These are phyloP conservation scores for Entomobrya proxima DNA, from an alignment of 2,888 invertebrate species.

Conservation along the genomic window DNA sequence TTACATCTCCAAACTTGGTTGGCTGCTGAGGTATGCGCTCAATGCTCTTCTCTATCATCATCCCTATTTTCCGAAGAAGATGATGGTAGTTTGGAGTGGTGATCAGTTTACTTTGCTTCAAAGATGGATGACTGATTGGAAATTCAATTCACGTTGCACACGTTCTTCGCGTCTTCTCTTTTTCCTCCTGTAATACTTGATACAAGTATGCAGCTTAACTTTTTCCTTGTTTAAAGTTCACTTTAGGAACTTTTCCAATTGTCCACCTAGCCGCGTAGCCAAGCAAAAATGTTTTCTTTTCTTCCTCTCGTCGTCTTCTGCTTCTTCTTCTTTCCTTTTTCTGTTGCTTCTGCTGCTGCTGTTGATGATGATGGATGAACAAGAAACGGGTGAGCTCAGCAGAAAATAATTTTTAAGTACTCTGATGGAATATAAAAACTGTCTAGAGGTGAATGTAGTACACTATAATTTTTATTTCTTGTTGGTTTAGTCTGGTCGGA, in stretches of 20 bases:
- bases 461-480: background rate
- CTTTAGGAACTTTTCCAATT: slow-evolving; percentile 38
- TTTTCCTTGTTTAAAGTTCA: slow-evolving; percentile 31
- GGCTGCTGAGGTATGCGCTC: slow-evolving; percentile 1
- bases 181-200: background rate
- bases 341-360: background rate
- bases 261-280: background rate
- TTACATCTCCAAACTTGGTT: slow-evolving; percentile 14
- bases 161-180: slow-evolving; percentile 17
- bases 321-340: background rate
- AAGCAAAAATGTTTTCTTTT: slow-evolving; percentile 5
- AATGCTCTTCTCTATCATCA: background rate
- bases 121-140: slow-evolving; percentile 36
- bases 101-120: slow-evolving; percentile 8
- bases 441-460: background rate
- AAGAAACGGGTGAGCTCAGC: slow-evolving; percentile 51
- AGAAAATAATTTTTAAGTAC: slow-evolving; percentile 42
- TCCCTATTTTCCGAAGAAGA: slow-evolving; percentile 7
- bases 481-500: slow-evolving; percentile 40
- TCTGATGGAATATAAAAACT: slow-evolving; percentile 32
- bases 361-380: slow-evolving; percentile 42
- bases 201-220: slow-evolving; percentile 32
- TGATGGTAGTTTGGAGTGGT: slow-evolving; percentile 2
- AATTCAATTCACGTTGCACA: slow-evolving; percentile 57
- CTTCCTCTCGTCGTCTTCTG: background rate